Conservation (phyloP, 2,797 vertebrate genomes). For the Nyctibius grandis region DNA sequence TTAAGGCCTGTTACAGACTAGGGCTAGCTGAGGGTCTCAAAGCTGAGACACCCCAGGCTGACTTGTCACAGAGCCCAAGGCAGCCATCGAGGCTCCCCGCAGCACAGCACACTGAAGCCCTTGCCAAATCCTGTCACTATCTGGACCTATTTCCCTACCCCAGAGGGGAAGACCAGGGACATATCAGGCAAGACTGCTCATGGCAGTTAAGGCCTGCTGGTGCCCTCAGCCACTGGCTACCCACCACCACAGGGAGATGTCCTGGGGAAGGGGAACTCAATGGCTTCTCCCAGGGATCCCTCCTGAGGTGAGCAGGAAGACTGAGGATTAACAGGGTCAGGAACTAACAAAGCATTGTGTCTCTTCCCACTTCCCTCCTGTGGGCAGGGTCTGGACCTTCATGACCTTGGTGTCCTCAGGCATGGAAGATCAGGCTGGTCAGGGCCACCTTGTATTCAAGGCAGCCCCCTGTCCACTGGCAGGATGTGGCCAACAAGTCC, state of each 20-base stretch:
- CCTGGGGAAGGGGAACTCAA: neutral
- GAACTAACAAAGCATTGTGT: neutral
- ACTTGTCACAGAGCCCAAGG: neutral
- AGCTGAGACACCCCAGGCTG: neutral
- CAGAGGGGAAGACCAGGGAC: neutral
- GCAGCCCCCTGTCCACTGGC: neutral
- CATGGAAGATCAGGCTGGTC: neutral
- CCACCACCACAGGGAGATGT: neutral
- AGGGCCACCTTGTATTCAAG: neutral
- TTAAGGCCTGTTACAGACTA: neutral
- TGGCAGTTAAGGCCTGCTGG: neutral
- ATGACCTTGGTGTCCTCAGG: neutral
- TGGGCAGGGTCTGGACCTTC: neutral
- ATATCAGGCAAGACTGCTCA: neutral
- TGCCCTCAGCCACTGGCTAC: neutral
- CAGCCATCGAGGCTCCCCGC: neutral
- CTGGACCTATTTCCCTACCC: neutral
- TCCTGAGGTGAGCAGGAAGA: neutral
- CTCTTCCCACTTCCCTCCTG: neutral
- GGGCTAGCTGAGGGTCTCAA: neutral
- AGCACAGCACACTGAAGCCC: neutral
- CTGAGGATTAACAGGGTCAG: neutral
- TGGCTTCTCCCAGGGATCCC: neutral
- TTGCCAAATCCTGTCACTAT: neutral
- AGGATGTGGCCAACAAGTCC: neutral